Evolutionary conservation across 2,113 vertebrate species (phyloP), one percentile per base, ranked within the genome.

Genomic region (Aythya baeri): DNA sequence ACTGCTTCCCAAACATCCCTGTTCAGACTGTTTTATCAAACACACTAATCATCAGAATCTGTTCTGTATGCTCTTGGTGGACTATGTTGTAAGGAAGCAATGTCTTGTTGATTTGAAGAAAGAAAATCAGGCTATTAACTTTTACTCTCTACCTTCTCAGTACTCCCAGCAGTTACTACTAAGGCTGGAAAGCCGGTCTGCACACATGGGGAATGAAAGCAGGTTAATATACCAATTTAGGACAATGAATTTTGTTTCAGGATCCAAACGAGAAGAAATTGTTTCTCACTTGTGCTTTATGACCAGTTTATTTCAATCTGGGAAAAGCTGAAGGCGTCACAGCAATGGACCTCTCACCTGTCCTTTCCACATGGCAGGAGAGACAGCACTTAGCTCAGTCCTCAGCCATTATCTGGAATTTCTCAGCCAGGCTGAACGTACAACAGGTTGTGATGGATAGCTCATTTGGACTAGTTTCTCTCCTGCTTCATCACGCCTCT

Each of bases 1-100:
- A 67, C 17, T 46, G 25, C 90, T 83, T 49, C 27, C 34, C 18
- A 10, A 89, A 91, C 58, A 0, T 3, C 9, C 49, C 22, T 27
- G 31, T 88, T 96, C 91, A 86, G 55, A 12, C 66, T 82, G 10
- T 75, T 89, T 89, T 36, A 82, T 87, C 44, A 87, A 92, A 86
- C 44, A 73, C 54, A 61, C 58, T 17, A 49, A 86, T 85, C 83
- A 91, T 76, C 70, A 66, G 65, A 15, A 54, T 72, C 84, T 79
- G 49, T 68, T 91, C 93, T 78, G 52, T 29, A 54, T 86, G 36
- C 57, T 57, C 1, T 7, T 17, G 18, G 59, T 85, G 55, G 76
- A 83, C 78, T 71, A 66, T 20, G 50, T 41, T 67, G 17, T 77
- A 59, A 91, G 22, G 32, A 82, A 83, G 25, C 4, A 79, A 17